Base-by-base conservation (phyloP, 2,797 vertebrate genomes). In the Leucoraja ocellata region DNA sequence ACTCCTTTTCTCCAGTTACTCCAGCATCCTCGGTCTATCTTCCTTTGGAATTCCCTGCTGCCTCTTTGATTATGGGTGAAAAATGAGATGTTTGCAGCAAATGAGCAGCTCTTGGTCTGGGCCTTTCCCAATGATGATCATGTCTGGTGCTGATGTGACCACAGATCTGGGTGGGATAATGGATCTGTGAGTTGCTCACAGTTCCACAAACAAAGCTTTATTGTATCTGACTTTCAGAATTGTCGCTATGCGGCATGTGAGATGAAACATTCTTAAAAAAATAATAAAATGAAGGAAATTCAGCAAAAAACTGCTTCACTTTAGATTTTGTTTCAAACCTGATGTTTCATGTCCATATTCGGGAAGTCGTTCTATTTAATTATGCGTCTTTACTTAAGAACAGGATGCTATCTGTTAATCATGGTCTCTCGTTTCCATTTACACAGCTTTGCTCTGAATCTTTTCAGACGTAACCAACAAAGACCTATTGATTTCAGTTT, bases 211-310 rank as follows among this genome's bases (percentile, higher is more conserved):
- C 63, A 36, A 36, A 68, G 63, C n/a, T 88, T 21, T 88, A 8
- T 68, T 88, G 84, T 88, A 36, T 9, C 84, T 88, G 61, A 23
- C 21, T 10, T 65, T 36, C 84, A 65, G 61, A n/a, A 36, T 68
- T 68, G 84, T 88, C 84, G 84, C 84, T 68, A 63, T 68, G 84
- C 84, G 84, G 84, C 84, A 68, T 68, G 11, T 68, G 68, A 88
- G 63, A 16, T 68, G 84, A 68, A 68, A 63, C 3, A 32, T 68
- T 88, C 1, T 1, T 88, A 68, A 16, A 16, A 21, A 88, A 86
- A 16, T 86, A 86, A 88, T 36, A 88, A 68, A 36, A 58, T 86
- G 63, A 88, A 36, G 16, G n/a, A 68, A 32, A 32, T 88, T 65
- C 6, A 68, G 6, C 61, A 18, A 88, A 88, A 68, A 88, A 36